Percentiles rank a stretch among this genome's conserved stretches.
Conservation (phyloP, 2,113 vertebrate genomes). For the Hippocampus comes region DNA sequence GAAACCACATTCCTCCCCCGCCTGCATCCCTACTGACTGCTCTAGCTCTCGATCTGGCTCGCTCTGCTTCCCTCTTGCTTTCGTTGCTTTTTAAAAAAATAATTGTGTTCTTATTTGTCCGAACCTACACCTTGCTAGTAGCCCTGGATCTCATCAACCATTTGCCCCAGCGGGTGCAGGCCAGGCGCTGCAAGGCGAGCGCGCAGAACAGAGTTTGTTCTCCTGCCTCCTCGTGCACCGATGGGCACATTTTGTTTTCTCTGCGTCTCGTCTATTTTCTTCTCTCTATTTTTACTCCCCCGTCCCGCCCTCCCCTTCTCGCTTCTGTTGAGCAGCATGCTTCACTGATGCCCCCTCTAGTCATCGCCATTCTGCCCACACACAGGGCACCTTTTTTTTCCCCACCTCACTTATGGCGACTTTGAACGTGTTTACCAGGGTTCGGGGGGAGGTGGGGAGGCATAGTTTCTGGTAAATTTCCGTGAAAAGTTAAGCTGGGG, state of each 20-base stretch:
- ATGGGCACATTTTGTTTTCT: slow-evolving; percentile 32
- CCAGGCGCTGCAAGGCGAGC: background rate
- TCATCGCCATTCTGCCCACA: slow-evolving; percentile 64
- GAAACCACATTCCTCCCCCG: slow-evolving; percentile 82
- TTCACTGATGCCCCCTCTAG: slow-evolving; percentile 53
- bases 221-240: background rate
- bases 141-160: background rate
- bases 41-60: slow-evolving; percentile 53
- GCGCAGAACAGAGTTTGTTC: background rate
- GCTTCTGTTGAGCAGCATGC: background rate
- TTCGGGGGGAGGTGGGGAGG: background rate
- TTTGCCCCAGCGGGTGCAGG: too few species aligned
- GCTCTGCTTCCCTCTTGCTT: slow-evolving; percentile 56
- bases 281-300: slow-evolving; percentile 2
- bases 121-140: background rate
- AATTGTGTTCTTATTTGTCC: slow-evolving; percentile 29
- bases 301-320: background rate
- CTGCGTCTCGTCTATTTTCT: background rate
- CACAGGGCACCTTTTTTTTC: slow-evolving; percentile 44
- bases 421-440: slow-evolving; percentile 25
- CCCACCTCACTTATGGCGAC: slow-evolving; percentile 28
- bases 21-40: slow-evolving; percentile 79
- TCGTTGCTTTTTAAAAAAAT: slow-evolving; percentile 44
- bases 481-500: too few species aligned
- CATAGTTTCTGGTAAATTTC: background rate